Evolutionary conservation across 2,888 invertebrate genomes (phyloP).

Genomic region (Drosophila dives): DNA sequence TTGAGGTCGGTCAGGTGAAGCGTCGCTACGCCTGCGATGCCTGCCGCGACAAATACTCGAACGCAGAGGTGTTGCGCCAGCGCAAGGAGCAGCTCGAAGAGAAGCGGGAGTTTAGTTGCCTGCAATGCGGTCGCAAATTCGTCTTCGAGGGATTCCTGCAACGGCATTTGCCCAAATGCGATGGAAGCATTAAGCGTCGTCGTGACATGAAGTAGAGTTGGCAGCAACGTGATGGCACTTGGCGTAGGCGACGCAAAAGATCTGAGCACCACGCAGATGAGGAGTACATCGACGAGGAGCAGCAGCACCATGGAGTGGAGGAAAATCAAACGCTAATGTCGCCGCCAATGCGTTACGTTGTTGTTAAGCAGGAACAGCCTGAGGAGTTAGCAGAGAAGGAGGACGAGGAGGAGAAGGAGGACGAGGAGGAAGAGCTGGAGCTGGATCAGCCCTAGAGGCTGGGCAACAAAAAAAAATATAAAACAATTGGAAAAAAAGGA

Average conservation of each 20-base stretch:
- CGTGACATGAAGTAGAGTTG: slow-evolving; percentile 82
- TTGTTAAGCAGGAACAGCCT: slow-evolving; percentile 49
- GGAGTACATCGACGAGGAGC: background rate
- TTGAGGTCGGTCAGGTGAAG: slow-evolving; percentile 83
- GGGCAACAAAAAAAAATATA: background rate
- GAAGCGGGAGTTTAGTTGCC: slow-evolving; percentile 83
- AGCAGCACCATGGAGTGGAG: slow-evolving; percentile 1
- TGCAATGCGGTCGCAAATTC: slow-evolving; percentile 83
- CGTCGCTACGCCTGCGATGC: slow-evolving; percentile 84
- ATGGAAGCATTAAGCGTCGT: slow-evolving; percentile 84
- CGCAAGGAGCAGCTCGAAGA: slow-evolving; percentile 84
- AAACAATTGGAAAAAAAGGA: background rate
- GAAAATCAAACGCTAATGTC: slow-evolving; percentile 22
- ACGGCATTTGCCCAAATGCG: slow-evolving; percentile 83
- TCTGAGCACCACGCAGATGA: background rate
- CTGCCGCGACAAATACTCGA: slow-evolving; percentile 84
- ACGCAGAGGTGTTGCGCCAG: slow-evolving; percentile 82
- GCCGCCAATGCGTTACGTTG: slow-evolving; percentile 63
- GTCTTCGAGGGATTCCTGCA: slow-evolving; percentile 84
- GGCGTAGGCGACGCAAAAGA: slow-evolving; percentile 52
- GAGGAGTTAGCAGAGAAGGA: slow-evolving; percentile 8
- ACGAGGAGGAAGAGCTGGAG: background rate
- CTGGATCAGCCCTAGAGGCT: slow-evolving; percentile 38
- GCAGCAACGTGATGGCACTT: slow-evolving; percentile 63
- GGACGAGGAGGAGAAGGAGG: slow-evolving; percentile 4